Base-by-base conservation (phyloP, 92 coral and sea anemone genomes). In the Actinernus sp. region DNA sequence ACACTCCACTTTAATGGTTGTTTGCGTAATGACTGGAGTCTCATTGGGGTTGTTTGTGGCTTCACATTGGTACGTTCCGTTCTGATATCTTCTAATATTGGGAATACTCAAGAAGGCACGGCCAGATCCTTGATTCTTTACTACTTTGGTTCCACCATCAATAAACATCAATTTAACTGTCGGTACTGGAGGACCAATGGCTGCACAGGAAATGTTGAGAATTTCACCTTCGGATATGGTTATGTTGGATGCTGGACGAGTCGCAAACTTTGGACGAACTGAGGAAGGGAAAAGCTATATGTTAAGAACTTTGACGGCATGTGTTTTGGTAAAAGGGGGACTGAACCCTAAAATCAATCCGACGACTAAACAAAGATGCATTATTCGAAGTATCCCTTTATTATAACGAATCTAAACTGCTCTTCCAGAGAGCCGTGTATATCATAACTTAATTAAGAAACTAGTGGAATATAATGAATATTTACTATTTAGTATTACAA, bases 171-270 rank as follows among this genome's bases (percentile, higher is more conserved):
- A 69, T 0, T 38, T 55, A 28, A 69, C 49, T 23, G 54, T 69
- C 2, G 76, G 76, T 14, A 28, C 41, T 12, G 76, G 76, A 14
- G 22, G n/a, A 4, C 76, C 76, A n/a, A 22, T 44, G 17, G 76
- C 64, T 26, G 28, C 33, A 28, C 76, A 69, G 2, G 26, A 4
- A 2, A 69, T 1, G 11, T 9, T 37, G n/a, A 61, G 31, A 1
- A 24, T 22, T 43, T 38, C 53, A 43, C 17, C 41, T 36, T 61
- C 58, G n/a, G 11, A 24, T 6, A 43, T 46, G 29, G 19, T 30
- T 20, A 13, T 59, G 13, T 12, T 34, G 12, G 54, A 26, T 26
- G 14, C 0, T 26, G 26, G 45, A n/a, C n/a, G n/a, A n/a, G n/a
- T n/a, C n/a, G n/a, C n/a, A n/a, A n/a, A n/a, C n/a, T n/a, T n/a